Evolutionary conservation across 2,888 invertebrate species (phyloP), one percentile per base, ranked within the genome.

Genomic region (Eupithecia centaureata): DNA sequence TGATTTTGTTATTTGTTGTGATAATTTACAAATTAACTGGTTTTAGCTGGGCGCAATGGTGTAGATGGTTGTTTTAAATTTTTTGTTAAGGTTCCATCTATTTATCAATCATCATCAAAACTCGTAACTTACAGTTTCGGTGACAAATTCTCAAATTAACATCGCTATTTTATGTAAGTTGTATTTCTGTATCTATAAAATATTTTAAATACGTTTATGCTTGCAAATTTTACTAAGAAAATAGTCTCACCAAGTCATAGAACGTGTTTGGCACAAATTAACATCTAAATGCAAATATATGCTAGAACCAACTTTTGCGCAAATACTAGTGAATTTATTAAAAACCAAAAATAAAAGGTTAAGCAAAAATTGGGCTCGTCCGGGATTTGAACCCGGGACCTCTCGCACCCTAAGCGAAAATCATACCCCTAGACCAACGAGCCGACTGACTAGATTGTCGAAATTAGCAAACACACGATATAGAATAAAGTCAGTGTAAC

Each of bases 321-420:
- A 51, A 51, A 51, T 2, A 10, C 12, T 25, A 27, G 25, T 42
- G 2, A 8, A 18, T 18, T 38, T 38, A 8, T 18, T 5, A 5
- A 51, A 42, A 13, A 57, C 0, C 5, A 33, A 54, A 51, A 61
- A 58, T 42, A 67, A 18, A 33, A 47, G n/a, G 0, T 12, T 12
- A 30, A 30, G 30, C 68, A 80, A 78, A 78, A 76, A 61, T 71
- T 77, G 93, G 93, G 93, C 93, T 93, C 93, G 93, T 93, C 93
- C 93, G 93, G 94, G 93, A 94, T 93, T 94, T 94, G 93, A 94
- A 94, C 94, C 93, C 93, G 93, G 93, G 93, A 91, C 91, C 91
- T 90, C 90, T 91, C 91, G 90, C 90, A 91, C 91, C 91, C 91
- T 87, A 94, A 93, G 92, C 93, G 93, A 93, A 89, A 93, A 93